Base-by-base conservation (phyloP, 2,113 vertebrate species). In the Hymenochirus boettgeri region DNA sequence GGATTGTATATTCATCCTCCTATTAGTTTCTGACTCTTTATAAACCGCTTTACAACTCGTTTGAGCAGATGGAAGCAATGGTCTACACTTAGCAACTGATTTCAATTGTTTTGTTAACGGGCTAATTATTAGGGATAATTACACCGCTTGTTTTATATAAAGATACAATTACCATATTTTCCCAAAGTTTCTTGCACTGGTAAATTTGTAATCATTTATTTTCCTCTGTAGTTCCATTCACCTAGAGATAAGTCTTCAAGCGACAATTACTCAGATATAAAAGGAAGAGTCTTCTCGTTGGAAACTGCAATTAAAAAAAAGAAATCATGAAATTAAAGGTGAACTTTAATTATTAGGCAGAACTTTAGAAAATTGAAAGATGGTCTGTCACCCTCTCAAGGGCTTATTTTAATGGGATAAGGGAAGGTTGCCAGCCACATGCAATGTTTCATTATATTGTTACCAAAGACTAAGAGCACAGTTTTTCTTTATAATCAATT, bases 91-190 rank as follows among this genome's bases (percentile, higher is more conserved):
- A 47, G 18, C 18, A 29, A 12, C 62, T 18, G 9, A 22, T 22
- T 55, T 51, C 8, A 45, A 31, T 55, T 55, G 51, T 64, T 64
- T 55, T 42, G 51, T 54, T 62, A 61, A 29, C 46, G 19, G 48
- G 21, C 61, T 52, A 56, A 56, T 65, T 57, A 56, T 47, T 65
- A 24, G 62, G 19, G 25, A 47, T 56, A 65, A 65, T 65, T 65
- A 31, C 62, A 23, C 10, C 23, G n/a, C 50, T 52, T 55, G 62
- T 31, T 65, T 46, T 57, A 47, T 47, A 33, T 55, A 55, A 19
- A 29, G 62, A 56, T 18, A 56, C 19, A 55, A 55, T 55, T 55
- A 52, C 4, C 37, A 39, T 25, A 50, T 63, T 63, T 54, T 47
- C 21, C 23, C 61, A n/a, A 7, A 1, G 17, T 61, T 5, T 22